phyloP scores from a whole-genome alignment of 2,888 invertebrate genomes.

The Thymelicus sylvestris region DNA sequence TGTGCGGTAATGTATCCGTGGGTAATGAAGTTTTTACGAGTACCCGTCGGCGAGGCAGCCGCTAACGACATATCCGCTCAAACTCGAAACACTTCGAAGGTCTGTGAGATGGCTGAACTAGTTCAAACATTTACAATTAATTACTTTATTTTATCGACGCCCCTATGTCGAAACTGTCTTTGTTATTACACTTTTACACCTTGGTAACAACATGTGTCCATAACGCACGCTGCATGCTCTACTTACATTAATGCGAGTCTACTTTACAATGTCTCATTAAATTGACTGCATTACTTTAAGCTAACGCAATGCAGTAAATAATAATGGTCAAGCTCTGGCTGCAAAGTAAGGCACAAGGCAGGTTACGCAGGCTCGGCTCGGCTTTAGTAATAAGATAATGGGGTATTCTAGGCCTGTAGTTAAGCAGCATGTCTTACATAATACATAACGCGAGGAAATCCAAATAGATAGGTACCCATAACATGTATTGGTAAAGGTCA shows the following conservation, averaged over 20 bases:
- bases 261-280: constrained; percentile 14
- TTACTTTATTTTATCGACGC: constrained; percentile 36
- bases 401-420: too few relatives aligned
- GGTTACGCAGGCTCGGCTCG: not conserved
- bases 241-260: constrained; percentile 20
- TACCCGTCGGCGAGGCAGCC: constrained; percentile 11
- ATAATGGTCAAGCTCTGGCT: not conserved
- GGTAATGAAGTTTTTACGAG: constrained; percentile 41
- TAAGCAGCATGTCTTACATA: too few relatives aligned
- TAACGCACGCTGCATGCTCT: constrained; percentile 19
- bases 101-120: constrained; percentile 43
- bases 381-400: constrained; percentile 4
- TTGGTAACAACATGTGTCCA: constrained; percentile 26
- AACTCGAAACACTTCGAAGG: constrained; percentile 22
- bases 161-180: constrained; percentile 37
- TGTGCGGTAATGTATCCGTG: constrained; percentile 28
- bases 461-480: too few relatives aligned
- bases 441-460: too few relatives aligned
- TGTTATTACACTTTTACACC: constrained; percentile 17
- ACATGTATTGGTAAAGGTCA: too few relatives aligned
- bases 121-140: constrained; percentile 40
- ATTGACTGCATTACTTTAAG: constrained; percentile 11
- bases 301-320: not conserved
- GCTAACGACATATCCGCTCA: constrained; percentile 42
- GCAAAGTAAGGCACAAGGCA: not conserved